phyloP scores from a whole-genome alignment of 37 sponge, comb jelly and placozoan species.

The Aplysina aerophoba region DNA sequence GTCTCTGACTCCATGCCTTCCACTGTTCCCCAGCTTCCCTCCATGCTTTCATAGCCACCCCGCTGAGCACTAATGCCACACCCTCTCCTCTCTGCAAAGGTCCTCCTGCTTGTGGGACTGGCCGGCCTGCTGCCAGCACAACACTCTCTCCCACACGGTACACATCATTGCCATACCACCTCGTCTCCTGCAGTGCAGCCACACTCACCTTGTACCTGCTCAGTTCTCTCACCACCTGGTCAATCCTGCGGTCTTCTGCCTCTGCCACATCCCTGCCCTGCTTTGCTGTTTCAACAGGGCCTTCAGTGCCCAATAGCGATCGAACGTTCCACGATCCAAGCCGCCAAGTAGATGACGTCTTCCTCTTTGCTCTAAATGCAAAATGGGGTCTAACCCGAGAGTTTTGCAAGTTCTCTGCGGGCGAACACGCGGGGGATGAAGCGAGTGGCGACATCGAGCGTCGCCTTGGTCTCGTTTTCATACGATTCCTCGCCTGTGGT shows the following conservation, averaged over 20 bases:
- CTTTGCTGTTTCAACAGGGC: too few species aligned
- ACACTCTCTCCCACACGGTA: background rate
- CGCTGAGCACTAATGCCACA: conserved; percentile 10
- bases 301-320: too few species aligned
- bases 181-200: conserved; percentile 29
- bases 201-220: background rate
- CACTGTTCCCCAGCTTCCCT: conserved; percentile 11
- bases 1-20: conserved; percentile 18
- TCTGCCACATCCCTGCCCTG: conserved; percentile 16
- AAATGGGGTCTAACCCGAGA: too few species aligned
- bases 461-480: too few species aligned
- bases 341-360: too few species aligned
- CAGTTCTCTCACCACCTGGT: conserved; percentile 2
- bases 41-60: conserved; percentile 2
- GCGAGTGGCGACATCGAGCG: too few species aligned
- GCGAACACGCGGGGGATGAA: too few species aligned
- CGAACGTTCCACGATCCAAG: too few species aligned
- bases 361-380: too few species aligned
- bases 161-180: conserved; percentile 4
- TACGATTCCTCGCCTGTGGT: too few species aligned
- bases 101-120: background rate
- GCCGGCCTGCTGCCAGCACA: conserved; percentile 20
- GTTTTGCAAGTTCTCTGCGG: too few species aligned
- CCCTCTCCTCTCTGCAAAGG: background rate
- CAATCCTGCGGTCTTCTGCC: conserved; percentile 4